Conservation (phyloP, 2,797 vertebrate genomes). For the Leptodactylus fallax region DNA sequence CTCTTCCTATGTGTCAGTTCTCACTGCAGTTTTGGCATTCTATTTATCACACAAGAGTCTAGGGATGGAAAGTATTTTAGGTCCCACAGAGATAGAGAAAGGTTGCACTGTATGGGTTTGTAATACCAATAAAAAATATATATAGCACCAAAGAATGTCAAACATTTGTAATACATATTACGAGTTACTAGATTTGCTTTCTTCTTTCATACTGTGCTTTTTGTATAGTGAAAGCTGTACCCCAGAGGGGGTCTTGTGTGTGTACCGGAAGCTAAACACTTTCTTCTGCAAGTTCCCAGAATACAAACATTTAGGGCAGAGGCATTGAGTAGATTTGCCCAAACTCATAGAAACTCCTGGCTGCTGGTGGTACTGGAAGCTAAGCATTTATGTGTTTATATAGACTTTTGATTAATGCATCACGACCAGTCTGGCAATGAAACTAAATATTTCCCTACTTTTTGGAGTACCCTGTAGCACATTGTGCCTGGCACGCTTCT, state of each 20-base stretch:
- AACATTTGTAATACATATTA: neutral
- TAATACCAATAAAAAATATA: too few species aligned
- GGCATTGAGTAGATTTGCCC: neutral
- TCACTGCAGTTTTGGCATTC: too few species aligned
- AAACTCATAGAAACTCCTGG: neutral
- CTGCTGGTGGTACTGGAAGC: neutral
- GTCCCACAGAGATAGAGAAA: too few species aligned
- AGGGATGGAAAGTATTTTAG: too few species aligned
- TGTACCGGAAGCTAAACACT: neutral
- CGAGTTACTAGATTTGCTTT: neutral
- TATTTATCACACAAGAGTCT: too few species aligned
- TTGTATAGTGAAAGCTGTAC: neutral
- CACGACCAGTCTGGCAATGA: neutral
- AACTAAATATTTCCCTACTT: neutral
- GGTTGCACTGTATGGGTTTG: too few species aligned
- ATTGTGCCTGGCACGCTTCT: constrained; percentile 18
- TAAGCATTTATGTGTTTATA: neutral
- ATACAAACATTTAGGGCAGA: neutral
- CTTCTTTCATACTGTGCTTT: neutral
- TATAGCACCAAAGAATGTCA: neutral
- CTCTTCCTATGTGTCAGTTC: too few species aligned
- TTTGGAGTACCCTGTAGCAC: neutral
- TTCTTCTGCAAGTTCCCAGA: constrained; percentile 1
- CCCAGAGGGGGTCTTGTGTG: neutral
- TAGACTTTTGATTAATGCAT: neutral